Evolutionary conservation across 2,113 vertebrate genomes (phyloP).

Genomic region (Ivindomyrus marchei): DNA sequence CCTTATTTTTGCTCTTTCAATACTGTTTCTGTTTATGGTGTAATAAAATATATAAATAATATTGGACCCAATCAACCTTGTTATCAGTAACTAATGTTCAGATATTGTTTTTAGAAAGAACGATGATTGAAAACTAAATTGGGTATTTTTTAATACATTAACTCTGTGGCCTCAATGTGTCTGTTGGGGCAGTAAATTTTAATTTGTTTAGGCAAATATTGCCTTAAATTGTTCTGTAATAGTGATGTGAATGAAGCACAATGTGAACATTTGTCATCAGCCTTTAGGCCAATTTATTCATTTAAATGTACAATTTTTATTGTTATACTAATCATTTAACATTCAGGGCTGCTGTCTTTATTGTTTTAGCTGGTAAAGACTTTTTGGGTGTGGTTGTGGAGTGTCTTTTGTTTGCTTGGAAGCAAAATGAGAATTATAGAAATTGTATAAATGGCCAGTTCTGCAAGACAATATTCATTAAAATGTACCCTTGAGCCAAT

Average conservation of each 20-base stretch:
- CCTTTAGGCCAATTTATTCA: constrained; percentile 11
- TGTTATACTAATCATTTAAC: background rate
- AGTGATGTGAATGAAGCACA: background rate
- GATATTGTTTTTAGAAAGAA: background rate
- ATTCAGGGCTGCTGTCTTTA: background rate
- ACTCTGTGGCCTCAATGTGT: background rate
- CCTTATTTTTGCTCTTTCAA: background rate
- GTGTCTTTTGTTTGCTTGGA: background rate
- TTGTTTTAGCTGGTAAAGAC: background rate
- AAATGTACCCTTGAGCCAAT: constrained; percentile 18
- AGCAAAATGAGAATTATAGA: background rate
- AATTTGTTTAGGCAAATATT: background rate
- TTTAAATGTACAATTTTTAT: background rate
- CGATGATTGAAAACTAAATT: background rate
- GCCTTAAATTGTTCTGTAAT: background rate
- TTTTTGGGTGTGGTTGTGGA: background rate
- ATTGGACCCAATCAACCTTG: background rate
- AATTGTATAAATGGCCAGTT: background rate
- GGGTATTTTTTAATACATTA: background rate
- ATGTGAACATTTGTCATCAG: background rate
- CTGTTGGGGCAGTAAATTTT: background rate
- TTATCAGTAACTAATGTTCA: background rate
- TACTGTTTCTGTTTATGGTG: background rate
- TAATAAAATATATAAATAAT: background rate
- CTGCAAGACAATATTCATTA: constrained; percentile 12